These are phyloP conservation scores for Pecten maximus DNA, from an alignment of 2,888 invertebrate species.

Conservation along the genomic window DNA sequence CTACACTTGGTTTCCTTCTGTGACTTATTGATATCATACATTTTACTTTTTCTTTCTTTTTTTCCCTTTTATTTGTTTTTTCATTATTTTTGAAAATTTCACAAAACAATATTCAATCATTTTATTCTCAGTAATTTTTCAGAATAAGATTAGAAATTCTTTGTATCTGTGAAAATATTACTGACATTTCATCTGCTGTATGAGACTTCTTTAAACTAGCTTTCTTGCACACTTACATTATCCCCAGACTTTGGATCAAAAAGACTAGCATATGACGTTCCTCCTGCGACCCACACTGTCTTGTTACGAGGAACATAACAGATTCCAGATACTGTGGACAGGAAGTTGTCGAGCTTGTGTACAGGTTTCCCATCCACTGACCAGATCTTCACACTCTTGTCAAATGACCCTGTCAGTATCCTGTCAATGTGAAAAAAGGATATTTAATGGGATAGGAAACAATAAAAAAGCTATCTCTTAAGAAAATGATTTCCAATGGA, in stretches of 20 bases:
- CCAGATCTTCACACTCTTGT: constrained; percentile 82
- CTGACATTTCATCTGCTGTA: neutral
- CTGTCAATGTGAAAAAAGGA: constrained; percentile 66
- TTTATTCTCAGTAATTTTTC: no score
- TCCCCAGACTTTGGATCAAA: constrained; percentile 82
- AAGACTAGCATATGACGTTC: constrained; percentile 78
- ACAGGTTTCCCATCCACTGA: constrained; percentile 81
- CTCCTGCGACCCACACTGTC: constrained; percentile 82
- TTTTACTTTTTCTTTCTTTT: neutral
- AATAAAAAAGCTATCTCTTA: no score
- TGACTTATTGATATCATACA: no score
- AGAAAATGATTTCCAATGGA: no score
- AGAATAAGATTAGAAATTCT: neutral
- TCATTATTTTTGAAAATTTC: no score
- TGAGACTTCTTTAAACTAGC: no score
- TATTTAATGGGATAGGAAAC: no score
- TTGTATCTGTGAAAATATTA: neutral
- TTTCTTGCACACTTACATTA: constrained; percentile 81
- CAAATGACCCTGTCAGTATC: constrained; percentile 82
- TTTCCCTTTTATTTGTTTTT: neutral
- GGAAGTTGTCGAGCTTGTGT: constrained; percentile 79
- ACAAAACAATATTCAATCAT: no score
- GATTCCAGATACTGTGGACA: constrained; percentile 78
- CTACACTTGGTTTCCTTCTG: no score
- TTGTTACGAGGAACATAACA: constrained; percentile 81